Evolutionary conservation across 2,888 invertebrate genomes (phyloP), one percentile per base, ranked within the genome.

Genomic region (Tricholauxania praeusta): DNA sequence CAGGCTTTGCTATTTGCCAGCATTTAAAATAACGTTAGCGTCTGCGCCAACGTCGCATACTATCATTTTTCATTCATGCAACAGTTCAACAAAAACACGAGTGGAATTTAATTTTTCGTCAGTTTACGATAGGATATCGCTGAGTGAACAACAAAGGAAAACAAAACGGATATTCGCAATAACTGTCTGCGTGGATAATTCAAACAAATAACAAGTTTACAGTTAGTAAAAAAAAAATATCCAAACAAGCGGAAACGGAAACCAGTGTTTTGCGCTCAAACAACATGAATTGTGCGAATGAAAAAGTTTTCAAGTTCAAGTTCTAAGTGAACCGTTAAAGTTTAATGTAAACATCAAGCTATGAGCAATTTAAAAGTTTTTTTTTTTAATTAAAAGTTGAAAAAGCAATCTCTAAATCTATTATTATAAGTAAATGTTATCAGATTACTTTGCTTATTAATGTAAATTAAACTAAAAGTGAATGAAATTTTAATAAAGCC

Each of bases 101-200:
- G 75, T 75, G 19, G 71, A 67, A 62, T 67, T 73, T 73, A 51
- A 65, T 72, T 71, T 75, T 68, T 66, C 73, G 72, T 77, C 77
- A 79, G 79, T 79, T 72, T 64, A 72, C 76, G 69, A 73, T 75
- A 77, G 78, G 76, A 76, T 73, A 60, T 53, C 69, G 51, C 52
- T 47, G 62, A 22, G 57, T 32, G 55, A 22, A 68, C 73, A 65
- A 19, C 64, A 17, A 7, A 17, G 59, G 19, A 19, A 19, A 48
- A 49, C 14, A 22, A 12, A 51, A 4, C 51, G 47, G n/a, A 57
- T 14, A 15, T 10, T 14, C 4, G 49, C 49, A 51, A 39, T 39
- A 39, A 4, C 39, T 39, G 39, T 14, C 5, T n/a, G 14, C 49
- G 22, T 28, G 47, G n/a, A 17, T 47, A 55, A 55, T 57, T 17